Percentiles rank a stretch among this genome's conserved stretches.
phyloP scores from a whole-genome alignment of 2,888 invertebrate genomes.

The Aethes cnicana region DNA sequence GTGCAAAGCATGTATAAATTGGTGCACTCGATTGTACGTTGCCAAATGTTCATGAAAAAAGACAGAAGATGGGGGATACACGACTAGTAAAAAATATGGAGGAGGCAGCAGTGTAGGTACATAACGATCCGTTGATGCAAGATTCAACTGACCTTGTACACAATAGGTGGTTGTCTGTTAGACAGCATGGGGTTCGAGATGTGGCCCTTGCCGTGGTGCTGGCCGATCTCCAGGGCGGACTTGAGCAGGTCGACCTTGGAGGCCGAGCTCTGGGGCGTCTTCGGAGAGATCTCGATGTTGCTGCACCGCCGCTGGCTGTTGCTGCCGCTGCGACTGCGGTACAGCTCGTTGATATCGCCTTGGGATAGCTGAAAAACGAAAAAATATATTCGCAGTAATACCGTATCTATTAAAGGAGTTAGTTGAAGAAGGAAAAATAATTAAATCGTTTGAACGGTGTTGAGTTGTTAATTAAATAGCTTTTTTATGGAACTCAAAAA shows the following conservation, averaged over 20 bases:
- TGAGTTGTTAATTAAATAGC: too few species aligned
- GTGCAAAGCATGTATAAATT: background rate
- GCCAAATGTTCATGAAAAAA: too few species aligned
- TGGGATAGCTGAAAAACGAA: conserved; percentile 74
- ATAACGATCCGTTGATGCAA: too few species aligned
- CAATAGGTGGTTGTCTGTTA: conserved; percentile 51
- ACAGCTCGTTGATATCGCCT: conserved; percentile 76
- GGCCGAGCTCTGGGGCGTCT: conserved; percentile 70
- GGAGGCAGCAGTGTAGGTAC: too few species aligned
- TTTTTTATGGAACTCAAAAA: too few species aligned
- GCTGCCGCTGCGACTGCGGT: conserved; percentile 75
- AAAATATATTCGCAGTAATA: too few species aligned
- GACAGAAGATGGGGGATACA: too few species aligned
- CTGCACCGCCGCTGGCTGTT: conserved; percentile 81
- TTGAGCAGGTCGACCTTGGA: conserved; percentile 86
- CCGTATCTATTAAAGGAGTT: too few species aligned
- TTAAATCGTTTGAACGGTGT: too few species aligned
- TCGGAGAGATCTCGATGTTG: conserved; percentile 76
- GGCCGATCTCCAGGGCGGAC: conserved; percentile 87
- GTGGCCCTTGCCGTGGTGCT: conserved; percentile 78
- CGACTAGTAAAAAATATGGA: too few species aligned
- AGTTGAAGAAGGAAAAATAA: too few species aligned
- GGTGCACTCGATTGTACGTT: too few species aligned
- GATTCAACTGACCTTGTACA: conserved; percentile 62
- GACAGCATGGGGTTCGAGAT: conserved; percentile 84